A percentile compares a stretch with the other conserved stretches of the same genome.
Conservation (phyloP, 2,888 invertebrate genomes). For the Trichogramma evanescens region DNA sequence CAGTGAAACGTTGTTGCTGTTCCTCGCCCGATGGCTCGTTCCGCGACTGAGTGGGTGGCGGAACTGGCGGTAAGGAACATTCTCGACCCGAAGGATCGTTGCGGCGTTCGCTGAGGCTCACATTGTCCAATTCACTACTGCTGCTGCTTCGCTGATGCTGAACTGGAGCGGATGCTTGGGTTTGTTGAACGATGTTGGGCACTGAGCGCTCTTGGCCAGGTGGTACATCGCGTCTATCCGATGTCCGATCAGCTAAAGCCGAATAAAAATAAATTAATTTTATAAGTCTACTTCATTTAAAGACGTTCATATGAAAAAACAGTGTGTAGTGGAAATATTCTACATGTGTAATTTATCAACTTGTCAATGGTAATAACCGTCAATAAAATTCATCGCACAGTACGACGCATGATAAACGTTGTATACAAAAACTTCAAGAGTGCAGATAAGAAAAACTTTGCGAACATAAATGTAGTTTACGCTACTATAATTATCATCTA, state of each 20-base stretch:
- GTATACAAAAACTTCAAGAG: too few species aligned
- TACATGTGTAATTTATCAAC: too few species aligned
- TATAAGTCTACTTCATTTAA: neutral
- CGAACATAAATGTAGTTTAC: too few species aligned
- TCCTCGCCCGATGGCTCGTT: constrained; percentile 45
- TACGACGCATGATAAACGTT: too few species aligned
- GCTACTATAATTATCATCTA: too few species aligned
- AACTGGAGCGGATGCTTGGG: constrained; percentile 27
- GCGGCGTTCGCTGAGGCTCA: constrained; percentile 34
- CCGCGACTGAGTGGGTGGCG: constrained; percentile 35
- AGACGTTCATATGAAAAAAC: too few species aligned
- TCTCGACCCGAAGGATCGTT: constrained; percentile 44
- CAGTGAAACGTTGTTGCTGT: neutral
- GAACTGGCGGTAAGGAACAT: constrained; percentile 37
- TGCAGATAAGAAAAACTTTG: too few species aligned
- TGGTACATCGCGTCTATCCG: constrained; percentile 17
- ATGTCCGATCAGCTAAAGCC: constrained; percentile 15
- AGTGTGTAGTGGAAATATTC: too few species aligned
- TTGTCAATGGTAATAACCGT: too few species aligned
- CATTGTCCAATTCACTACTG: constrained; percentile 25
- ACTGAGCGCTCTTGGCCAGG: constrained; percentile 27
- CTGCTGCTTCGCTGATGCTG: constrained; percentile 27
- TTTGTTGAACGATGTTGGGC: constrained; percentile 34
- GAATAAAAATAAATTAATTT: neutral
- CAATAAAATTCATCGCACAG: too few species aligned